phyloP scores from a whole-genome alignment of 92 coral and sea anemone genomes.

The Scolanthus callimorphus region DNA sequence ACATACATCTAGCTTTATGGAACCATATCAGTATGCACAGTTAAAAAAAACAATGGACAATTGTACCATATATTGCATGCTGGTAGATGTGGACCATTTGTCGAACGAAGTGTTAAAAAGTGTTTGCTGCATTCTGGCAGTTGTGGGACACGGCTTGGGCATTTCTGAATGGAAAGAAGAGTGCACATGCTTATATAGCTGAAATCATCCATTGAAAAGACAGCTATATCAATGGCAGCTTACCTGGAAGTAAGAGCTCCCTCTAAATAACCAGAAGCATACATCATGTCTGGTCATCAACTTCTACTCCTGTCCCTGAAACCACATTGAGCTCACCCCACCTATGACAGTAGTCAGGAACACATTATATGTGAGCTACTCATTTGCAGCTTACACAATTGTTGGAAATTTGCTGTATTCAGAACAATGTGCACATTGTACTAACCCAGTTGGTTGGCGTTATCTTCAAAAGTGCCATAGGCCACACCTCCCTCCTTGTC shows the following conservation, averaged over 20 bases:
- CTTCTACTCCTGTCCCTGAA: conserved; percentile 38
- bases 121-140: background rate
- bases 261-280: conserved; percentile 80
- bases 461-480: conserved; percentile 67
- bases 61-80: too few relatives aligned
- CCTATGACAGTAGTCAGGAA: conserved; percentile 19
- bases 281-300: conserved; percentile 53
- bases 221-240: too few relatives aligned
- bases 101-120: too few relatives aligned
- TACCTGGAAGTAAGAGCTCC: conserved; percentile 79
- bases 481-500: conserved; percentile 70
- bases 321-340: conserved; percentile 75
- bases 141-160: too few relatives aligned
- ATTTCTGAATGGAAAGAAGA: background rate
- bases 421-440: too few relatives aligned
- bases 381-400: too few relatives aligned
- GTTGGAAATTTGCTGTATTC: too few relatives aligned
- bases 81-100: too few relatives aligned
- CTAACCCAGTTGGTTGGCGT: conserved; percentile 56
- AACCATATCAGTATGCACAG: too few relatives aligned
- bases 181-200: background rate
- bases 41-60: too few relatives aligned
- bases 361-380: background rate
- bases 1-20: too few relatives aligned
- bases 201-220: background rate